phyloP scores from a whole-genome alignment of 2,888 invertebrate genomes.

The Colletes collaris region DNA sequence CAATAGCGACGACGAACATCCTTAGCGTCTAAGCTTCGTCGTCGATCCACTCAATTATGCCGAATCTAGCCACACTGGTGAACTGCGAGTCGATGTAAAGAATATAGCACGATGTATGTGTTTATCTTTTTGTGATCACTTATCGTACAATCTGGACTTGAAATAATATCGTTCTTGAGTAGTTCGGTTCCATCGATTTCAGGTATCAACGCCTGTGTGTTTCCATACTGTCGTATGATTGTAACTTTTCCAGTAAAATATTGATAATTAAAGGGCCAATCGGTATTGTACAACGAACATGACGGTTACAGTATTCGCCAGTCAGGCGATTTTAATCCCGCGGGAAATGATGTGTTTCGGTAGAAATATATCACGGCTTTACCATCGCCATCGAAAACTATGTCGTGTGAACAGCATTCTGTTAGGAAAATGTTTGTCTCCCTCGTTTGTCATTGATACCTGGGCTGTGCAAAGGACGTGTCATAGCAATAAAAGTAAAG shows the following conservation, averaged over 20 bases:
- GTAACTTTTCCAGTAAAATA: background rate
- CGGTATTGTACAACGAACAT: background rate
- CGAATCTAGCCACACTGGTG: too few species aligned
- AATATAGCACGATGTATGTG: background rate
- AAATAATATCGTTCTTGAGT: background rate
- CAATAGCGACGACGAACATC: too few species aligned
- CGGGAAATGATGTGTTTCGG: conserved; percentile 39
- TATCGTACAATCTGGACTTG: conserved; percentile 11
- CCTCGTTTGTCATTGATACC: background rate
- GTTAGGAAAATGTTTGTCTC: conserved; percentile 20
- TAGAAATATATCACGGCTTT: conserved; percentile 42
- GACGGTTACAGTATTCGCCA: conserved; percentile 27
- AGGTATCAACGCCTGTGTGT: background rate
- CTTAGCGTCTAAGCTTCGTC: too few species aligned
- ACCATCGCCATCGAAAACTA: conserved; percentile 32
- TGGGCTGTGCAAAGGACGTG: conserved; percentile 28
- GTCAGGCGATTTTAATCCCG: conserved; percentile 26
- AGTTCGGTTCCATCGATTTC: conserved; percentile 3
- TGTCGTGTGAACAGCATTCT: conserved; percentile 25
- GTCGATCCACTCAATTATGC: too few species aligned
- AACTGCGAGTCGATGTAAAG: background rate
- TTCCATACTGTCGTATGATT: background rate
- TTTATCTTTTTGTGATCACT: background rate
- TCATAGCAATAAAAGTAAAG: conserved; percentile 24
- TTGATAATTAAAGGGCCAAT: background rate